phyloP scores from a whole-genome alignment of 1,140 invertebrate species.

The Hypsibius dujardini region DNA sequence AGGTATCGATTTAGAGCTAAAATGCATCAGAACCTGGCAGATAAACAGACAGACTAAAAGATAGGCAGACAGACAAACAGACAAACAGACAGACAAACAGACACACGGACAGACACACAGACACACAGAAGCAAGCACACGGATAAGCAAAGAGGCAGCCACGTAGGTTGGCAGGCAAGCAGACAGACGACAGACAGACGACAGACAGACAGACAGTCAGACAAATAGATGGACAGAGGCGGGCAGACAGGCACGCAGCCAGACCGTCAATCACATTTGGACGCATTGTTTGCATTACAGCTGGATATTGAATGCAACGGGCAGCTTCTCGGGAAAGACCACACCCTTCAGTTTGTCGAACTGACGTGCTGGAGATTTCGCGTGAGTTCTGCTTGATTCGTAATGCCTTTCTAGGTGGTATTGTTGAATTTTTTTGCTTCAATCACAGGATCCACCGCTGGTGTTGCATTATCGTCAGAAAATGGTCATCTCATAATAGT shows the following conservation, averaged over 20 bases:
- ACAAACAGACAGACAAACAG: no score
- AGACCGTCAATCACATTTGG: not conserved
- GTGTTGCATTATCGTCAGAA: slow-evolving; percentile 25
- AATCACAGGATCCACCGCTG: slow-evolving; percentile 25
- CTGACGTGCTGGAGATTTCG: slow-evolving; percentile 91
- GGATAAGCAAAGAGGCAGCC: no score
- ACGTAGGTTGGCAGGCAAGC: no score
- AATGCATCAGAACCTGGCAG: not conserved
- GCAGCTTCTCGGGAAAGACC: slow-evolving; percentile 91
- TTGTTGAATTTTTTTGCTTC: slow-evolving; percentile 6
- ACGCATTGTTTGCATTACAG: slow-evolving; percentile 37
- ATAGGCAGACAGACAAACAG: no score
- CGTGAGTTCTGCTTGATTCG: slow-evolving; percentile 31
- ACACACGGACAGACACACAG: no score
- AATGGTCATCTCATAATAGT: slow-evolving; percentile 11
- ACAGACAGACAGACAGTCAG: no score
- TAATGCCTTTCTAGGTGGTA: slow-evolving; percentile 14
- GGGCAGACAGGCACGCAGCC: no score
- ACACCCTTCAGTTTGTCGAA: slow-evolving; percentile 93
- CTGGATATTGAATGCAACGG: slow-evolving; percentile 97
- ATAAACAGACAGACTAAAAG: not conserved
- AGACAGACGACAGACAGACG: no score
- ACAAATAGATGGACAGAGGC: no score
- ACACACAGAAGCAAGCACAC: no score
- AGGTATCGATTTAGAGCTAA: slow-evolving; percentile 47